Percentiles rank a stretch among this genome's conserved stretches.
Conservation (phyloP, 1,140 invertebrate genomes). For the Zeugodacus cucurbitae region DNA sequence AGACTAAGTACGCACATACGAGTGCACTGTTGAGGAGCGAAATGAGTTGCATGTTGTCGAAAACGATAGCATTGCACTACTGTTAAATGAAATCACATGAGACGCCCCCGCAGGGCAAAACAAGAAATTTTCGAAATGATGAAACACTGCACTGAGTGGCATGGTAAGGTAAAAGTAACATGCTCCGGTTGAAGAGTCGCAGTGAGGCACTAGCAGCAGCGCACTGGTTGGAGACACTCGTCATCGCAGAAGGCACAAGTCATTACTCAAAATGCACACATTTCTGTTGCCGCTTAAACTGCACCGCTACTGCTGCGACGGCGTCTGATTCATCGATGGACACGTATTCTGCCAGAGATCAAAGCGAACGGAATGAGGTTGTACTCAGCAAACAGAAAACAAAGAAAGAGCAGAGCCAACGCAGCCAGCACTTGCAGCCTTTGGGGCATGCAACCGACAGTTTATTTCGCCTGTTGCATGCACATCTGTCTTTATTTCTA, state of each 20-base stretch:
- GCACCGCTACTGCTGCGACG: neutral
- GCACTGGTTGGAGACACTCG: neutral
- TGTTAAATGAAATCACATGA: neutral
- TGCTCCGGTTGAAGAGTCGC: neutral
- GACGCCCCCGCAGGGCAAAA: constrained; percentile 20
- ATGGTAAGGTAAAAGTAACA: neutral
- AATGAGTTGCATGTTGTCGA: neutral
- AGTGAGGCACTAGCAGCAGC: neutral
- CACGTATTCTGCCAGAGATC: neutral
- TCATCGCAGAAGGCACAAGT: neutral
- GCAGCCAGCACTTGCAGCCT: neutral
- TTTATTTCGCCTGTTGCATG: constrained; percentile 28
- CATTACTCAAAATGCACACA: neutral
- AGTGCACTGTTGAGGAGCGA: neutral
- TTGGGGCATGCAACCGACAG: neutral
- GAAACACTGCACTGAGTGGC: neutral
- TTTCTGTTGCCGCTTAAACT: neutral
- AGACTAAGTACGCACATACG: neutral
- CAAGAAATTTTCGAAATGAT: constrained; percentile 4
- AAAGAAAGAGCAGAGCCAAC: neutral
- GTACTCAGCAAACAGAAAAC: neutral
- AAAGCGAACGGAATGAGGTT: neutral
- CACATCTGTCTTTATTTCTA: neutral
- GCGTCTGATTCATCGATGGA: neutral
- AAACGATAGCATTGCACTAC: neutral